Base-by-base conservation (phyloP, 2,113 vertebrate species). In the Ahaetulla prasina region DNA sequence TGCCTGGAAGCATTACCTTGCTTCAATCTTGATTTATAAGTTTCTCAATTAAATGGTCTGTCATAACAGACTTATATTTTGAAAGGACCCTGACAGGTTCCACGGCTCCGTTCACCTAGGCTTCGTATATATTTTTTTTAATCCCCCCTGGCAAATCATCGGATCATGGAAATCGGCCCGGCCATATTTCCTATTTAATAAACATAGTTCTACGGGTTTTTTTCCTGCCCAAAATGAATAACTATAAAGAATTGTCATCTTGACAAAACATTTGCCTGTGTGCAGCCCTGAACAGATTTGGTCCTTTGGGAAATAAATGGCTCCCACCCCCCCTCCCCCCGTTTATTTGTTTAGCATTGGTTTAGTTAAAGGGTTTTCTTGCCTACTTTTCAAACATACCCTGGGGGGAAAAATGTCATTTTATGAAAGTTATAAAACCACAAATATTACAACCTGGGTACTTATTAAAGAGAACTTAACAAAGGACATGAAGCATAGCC, bases 11-110 rank as follows among this genome's bases (percentile, higher is more conserved):
- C 4, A 0, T 22, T 10, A 39, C 25, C 68, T 88, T 22, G 89
- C 49, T 43, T 90, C 49, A 5, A 39, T 11, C 45, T 80, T 87
- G 89, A 93, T 93, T 93, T 87, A 93, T 80, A 85, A 74, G 60
- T 43, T 54, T 54, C 35, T 80, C 89, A 80, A 90, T 93, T 90
- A 90, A 93, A 93, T 55, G 85, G n/a, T 54, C 84, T 93, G 84
- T 87, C 92, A 54, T 39, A 87, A 35, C 12, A 18, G 54, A 45
- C 92, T 87, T 93, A 43, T 57, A 93, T 87, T 87, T 45, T 90
- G 74, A 90, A 93, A 87, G 55, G 89, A n/a, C 27, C n/a, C 3
- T 68, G 60, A 87, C 89, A 91, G 57, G 85, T 22, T 74, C 90
- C 6, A 80, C 91, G 27, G 39, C 80, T 89, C 50, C 43, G 39